Evolutionary conservation across 1,140 invertebrate species (phyloP).

Genomic region (Stratiolaelaps scimitus): DNA sequence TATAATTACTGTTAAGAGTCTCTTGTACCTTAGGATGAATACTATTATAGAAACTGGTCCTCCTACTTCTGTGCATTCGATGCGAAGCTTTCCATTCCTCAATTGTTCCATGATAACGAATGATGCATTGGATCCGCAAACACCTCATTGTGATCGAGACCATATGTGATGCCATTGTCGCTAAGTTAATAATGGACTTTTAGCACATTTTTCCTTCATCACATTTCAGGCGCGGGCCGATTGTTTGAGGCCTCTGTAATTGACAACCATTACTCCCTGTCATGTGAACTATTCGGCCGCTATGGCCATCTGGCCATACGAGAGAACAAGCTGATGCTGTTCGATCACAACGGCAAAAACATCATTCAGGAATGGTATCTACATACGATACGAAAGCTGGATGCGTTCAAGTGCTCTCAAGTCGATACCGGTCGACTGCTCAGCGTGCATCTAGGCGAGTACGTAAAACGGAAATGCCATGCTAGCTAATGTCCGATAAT

Average conservation of each 20-base stretch:
- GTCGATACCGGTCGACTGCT: conserved; percentile 33
- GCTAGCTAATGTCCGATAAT: neutral
- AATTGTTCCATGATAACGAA: too few relatives aligned
- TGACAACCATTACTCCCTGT: conserved; percentile 33
- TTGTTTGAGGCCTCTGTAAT: conserved; percentile 32
- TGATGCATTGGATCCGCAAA: too few relatives aligned
- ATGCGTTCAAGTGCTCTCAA: conserved; percentile 29
- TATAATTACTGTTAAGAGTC: too few relatives aligned
- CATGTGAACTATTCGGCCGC: conserved; percentile 32
- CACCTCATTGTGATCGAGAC: too few relatives aligned
- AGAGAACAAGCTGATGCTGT: conserved; percentile 32
- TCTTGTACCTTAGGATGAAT: too few relatives aligned
- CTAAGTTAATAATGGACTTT: too few relatives aligned
- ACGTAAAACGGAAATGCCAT: neutral
- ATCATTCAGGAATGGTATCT: conserved; percentile 36
- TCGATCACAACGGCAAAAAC: conserved; percentile 32
- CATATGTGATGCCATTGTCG: too few relatives aligned
- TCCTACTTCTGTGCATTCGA: too few relatives aligned
- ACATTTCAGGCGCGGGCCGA: conserved; percentile 27
- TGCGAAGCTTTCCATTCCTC: too few relatives aligned
- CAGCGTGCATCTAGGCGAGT: conserved; percentile 32
- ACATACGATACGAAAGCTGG: conserved; percentile 32
- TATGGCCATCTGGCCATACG: conserved; percentile 33
- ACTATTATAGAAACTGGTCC: too few relatives aligned
- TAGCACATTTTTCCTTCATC: too few relatives aligned